Evolutionary conservation across 2,888 invertebrate genomes (phyloP).

Genomic region (Drosophila picticornis): DNA sequence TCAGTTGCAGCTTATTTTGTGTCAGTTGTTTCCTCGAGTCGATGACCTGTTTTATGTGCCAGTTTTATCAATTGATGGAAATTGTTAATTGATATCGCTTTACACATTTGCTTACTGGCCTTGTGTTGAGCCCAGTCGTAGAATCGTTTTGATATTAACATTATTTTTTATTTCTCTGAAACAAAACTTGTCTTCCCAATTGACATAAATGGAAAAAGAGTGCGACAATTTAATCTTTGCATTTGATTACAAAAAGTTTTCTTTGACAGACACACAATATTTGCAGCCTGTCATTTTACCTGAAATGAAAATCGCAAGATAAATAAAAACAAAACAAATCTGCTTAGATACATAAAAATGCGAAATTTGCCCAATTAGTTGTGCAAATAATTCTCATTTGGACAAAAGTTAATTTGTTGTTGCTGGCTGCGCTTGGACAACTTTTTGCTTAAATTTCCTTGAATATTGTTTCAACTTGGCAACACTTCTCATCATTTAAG

Average conservation of each 20-base stretch:
- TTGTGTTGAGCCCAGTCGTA: not conserved
- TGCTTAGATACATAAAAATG: not conserved
- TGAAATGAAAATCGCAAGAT: not conserved
- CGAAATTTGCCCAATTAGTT: not conserved
- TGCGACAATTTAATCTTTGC: not conserved
- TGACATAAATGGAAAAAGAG: not conserved
- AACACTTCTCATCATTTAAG: conserved; percentile 45
- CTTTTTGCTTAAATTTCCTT: not conserved
- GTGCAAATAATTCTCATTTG: not conserved
- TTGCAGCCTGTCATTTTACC: not conserved
- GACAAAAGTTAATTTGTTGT: not conserved
- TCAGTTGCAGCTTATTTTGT: not conserved
- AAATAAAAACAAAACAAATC: not conserved
- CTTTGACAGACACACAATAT: not conserved
- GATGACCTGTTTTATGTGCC: not conserved
- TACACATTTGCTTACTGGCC: not conserved
- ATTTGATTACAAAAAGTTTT: not conserved
- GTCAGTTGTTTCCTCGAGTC: not conserved
- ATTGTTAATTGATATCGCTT: not conserved
- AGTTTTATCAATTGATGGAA: not conserved
- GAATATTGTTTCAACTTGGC: conserved; percentile 18
- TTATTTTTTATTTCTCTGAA: not conserved
- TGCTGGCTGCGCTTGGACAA: not conserved
- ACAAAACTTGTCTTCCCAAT: not conserved
- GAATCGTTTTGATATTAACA: not conserved